Base-by-base conservation (phyloP, 2,888 invertebrate species). In the Argyresthia goedartella region DNA sequence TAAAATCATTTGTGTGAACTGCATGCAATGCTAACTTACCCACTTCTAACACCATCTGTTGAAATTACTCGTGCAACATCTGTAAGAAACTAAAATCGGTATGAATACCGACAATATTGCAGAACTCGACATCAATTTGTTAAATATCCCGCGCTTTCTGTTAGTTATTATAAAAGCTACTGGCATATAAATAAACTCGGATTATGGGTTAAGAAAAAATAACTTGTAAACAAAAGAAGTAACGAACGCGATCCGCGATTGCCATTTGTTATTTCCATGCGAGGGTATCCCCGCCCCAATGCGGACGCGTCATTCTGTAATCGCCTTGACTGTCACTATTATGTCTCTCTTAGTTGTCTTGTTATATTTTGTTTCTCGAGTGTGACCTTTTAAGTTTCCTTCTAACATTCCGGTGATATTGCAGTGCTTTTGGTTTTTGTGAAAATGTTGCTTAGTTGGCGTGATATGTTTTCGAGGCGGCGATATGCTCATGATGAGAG, bases 361-460 rank as follows among this genome's bases (percentile, higher is more conserved):
- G 34, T 48, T 50, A 47, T 51, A 44, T 39, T 47, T 51, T 50
- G 50, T 50, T 50, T 51, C 35, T 51, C 43, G 14, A 45, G 45
- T 51, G 49, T 46, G 1, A 44, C 14, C 46, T 46, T 46, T 25
- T 25, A 47, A 47, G 39, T 47, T 44, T 51, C 15, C 39, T 14
- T 1, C 10, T 16, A 34, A 9, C n/a, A 45, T 10, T 52, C 59
- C 25, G 0, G 48, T 34, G n/a, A 41, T 47, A 11, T 48, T 41
- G 10, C n/a, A 25, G 35, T 50, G 35, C 43, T 16, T 47, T 15
- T 34, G 34, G 43, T 34, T 36, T 43, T 35, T 48, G 11, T 33
- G n/a, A 35, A 64, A 68, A 81, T 80, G 77, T 71, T 84, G 73
- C 84, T 84, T 60, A 73, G 73, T 71, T 69, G 84, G 58, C 73